These are phyloP conservation scores for Clarias laeviceps DNA, from an alignment of 2,797 vertebrate genomes.

Conservation along the genomic window DNA sequence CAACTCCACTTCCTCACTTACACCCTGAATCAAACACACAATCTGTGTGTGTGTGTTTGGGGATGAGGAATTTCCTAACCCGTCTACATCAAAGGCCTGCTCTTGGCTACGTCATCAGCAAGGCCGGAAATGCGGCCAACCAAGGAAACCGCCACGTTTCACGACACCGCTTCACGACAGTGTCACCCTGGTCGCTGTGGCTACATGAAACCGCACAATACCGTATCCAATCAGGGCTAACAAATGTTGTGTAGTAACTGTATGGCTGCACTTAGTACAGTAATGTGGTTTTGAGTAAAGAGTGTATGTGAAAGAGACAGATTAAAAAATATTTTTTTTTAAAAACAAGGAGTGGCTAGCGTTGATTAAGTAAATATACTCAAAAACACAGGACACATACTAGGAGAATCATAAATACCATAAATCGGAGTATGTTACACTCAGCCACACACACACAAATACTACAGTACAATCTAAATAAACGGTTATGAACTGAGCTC, in stretches of 20 bases:
- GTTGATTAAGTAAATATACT: background rate
- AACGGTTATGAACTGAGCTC: background rate
- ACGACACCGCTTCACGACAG: conserved; percentile 20
- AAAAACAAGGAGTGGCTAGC: background rate
- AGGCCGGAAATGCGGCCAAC: conserved; percentile 38
- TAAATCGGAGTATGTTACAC: too few species aligned
- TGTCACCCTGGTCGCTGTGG: background rate
- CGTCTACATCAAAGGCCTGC: background rate
- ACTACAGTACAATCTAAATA: background rate
- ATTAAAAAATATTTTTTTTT: too few species aligned
- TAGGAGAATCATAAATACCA: background rate
- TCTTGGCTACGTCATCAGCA: conserved; percentile 17
- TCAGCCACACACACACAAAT: background rate
- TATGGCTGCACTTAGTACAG: background rate
- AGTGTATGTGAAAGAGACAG: background rate
- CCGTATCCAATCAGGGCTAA: background rate
- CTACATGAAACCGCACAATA: conserved; percentile 2
- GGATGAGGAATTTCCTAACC: background rate
- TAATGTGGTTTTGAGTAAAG: background rate
- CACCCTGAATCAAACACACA: background rate
- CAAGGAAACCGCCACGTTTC: conserved; percentile 42
- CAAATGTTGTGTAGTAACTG: background rate
- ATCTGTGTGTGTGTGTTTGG: background rate
- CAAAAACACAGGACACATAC: background rate
- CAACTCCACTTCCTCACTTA: background rate